Base-by-base conservation (phyloP, 1,140 invertebrate genomes). In the Macrobrachium nipponense region DNA sequence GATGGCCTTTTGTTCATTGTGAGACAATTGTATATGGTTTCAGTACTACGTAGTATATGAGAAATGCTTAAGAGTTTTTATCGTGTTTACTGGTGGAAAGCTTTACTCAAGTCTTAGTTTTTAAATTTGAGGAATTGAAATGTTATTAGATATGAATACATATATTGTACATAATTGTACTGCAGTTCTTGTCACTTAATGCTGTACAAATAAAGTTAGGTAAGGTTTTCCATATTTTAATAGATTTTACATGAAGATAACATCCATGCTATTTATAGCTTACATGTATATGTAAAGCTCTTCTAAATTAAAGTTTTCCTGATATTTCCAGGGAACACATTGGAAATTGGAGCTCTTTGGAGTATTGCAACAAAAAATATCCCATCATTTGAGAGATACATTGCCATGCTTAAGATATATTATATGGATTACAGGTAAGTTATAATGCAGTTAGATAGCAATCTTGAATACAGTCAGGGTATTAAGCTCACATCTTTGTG, bases 271-370 rank as follows among this genome's bases (percentile, higher is more conserved):
- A 66, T 84, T n/a, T 72, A 68, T 51, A 86, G 15, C 7, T 84
- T 86, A 82, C 14, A 66, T 83, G 11, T 70, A n/a, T 64, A 58
- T 36, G 27, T 36, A 1, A 36, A 36, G 27, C 27, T 36, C 1
- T 36, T 36, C 4, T 36, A 36, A 36, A 36, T 36, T 5, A 5
- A 15, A 23, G 15, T 62, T 20, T 70, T 58, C 87, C 51, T 87
- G 68, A 73, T 88, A 15, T 78, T 90, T 92, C 36, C 87, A 95
- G 94, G 95, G 90, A 97, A 98, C 91, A 95, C 98, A 86, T 92
- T 99, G 58, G 98, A 99, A 94, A 97, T 99, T 89, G 98, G 98
- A 87, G 97, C 97, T 51, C 96, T 98, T 92, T 98, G 96, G 94
- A 97, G 97, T 89, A 98, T 99, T 87, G 95, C 95, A 43, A 94